These are phyloP conservation scores for Caenorhabditis latens DNA, from an alignment of 1,140 invertebrate species.

Conservation along the genomic window DNA sequence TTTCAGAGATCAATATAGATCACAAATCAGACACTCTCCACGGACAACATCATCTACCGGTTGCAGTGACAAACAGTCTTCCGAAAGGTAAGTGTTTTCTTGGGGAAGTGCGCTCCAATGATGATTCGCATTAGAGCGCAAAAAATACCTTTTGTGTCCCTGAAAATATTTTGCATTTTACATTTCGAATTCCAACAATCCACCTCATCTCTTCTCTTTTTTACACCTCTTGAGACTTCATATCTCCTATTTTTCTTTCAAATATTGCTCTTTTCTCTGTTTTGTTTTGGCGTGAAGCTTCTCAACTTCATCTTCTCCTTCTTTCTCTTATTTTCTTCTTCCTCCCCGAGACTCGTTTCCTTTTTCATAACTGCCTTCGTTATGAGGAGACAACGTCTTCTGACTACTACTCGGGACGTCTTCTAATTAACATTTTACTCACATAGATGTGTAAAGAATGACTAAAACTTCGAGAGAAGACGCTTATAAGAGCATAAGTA, in stretches of 20 bases:
- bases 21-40: slow-evolving; percentile 4
- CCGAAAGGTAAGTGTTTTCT: background rate
- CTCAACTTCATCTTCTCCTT: background rate
- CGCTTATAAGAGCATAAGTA: slow-evolving; percentile 53
- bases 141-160: too few relatives aligned
- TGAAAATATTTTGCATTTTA: too few relatives aligned
- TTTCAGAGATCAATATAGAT: slow-evolving; percentile 51
- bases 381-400: slow-evolving; percentile 16
- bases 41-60: slow-evolving; percentile 3
- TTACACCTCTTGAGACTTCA: slow-evolving; percentile 35
- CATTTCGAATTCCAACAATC: too few relatives aligned
- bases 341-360: background rate
- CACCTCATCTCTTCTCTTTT: too few relatives aligned
- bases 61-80: background rate
- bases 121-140: too few relatives aligned
- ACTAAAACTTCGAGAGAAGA: slow-evolving; percentile 25
- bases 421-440: slow-evolving; percentile 49
- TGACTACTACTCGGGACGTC: background rate
- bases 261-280: slow-evolving; percentile 31
- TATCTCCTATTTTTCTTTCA: background rate
- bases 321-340: background rate
- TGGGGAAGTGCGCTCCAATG: too few relatives aligned
- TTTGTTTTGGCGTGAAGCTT: slow-evolving; percentile 38
- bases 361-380: slow-evolving; percentile 40
- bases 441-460: slow-evolving; percentile 49